Evolutionary conservation across 2,888 invertebrate species (phyloP), one percentile per base, ranked within the genome.

Genomic region (Cylloceria caligata): DNA sequence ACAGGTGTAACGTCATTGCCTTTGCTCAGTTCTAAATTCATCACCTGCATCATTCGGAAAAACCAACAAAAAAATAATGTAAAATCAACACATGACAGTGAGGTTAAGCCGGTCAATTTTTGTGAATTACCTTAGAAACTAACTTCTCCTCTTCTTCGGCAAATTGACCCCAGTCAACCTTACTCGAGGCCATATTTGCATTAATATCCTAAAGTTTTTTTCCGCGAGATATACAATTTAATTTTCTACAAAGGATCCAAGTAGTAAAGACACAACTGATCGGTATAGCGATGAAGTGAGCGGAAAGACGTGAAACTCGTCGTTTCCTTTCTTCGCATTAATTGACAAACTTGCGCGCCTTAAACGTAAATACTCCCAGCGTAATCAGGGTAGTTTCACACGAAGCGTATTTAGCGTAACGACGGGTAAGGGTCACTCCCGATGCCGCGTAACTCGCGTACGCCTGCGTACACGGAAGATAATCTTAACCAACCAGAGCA

Each of bases 101-200:
- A 83, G 86, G 86, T 85, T 87, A 88, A 75, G 64, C 86, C 84
- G 84, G 52, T 13, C 3, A 16, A 68, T 55, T 57, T 9, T 27
- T 42, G 57, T 16, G 5, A 60, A 67, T 89, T 89, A 93, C 93
- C 91, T 93, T 90, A 2, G 89, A 86, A 0, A 92, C 88, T 47
- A 94, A 85, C 82, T 92, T 93, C 73, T 94, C 94, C 78, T 93
- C 93, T 83, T 94, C 94, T 16, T 94, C 93, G 0, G 93, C 93
- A 81, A 92, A 93, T 87, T 93, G 93, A 1, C 93, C 93, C 94
- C 94, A 94, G 85, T 94, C 94, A 21, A 93, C 90, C 87, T 93
- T 93, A 73, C 91, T 72, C 19, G 90, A 88, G 65, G 90, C 85
- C 92, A 92, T 92, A 52, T 75, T n/a, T 55, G 57, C 65, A 73